phyloP scores from a whole-genome alignment of 1,140 invertebrate genomes.

The Cherax quadricarinatus region DNA sequence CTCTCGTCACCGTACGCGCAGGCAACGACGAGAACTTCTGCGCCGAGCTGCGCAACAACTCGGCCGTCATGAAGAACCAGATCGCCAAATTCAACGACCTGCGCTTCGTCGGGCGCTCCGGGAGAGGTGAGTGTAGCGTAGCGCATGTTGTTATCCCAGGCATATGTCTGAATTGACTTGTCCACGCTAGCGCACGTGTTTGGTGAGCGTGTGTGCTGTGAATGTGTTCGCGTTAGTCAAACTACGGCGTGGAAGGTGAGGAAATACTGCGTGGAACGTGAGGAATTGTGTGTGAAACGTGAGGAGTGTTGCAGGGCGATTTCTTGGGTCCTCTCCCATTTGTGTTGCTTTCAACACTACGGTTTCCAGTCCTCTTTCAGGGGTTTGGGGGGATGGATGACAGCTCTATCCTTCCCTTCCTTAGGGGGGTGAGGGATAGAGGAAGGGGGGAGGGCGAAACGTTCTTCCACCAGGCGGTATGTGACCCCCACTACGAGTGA shows the following conservation, averaged over 20 bases:
- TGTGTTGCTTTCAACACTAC: too few species aligned
- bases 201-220: neutral
- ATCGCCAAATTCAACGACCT: slow-evolving; percentile 66
- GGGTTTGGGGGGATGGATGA: too few species aligned
- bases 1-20: slow-evolving; percentile 58
- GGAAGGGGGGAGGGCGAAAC: too few species aligned
- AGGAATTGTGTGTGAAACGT: too few species aligned
- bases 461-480: too few species aligned
- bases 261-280: too few species aligned
- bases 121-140: slow-evolving; percentile 49
- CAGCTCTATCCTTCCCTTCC: too few species aligned
- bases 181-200: neutral
- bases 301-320: too few species aligned
- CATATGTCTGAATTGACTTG: neutral
- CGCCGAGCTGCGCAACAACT: slow-evolving; percentile 67
- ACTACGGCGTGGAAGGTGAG: neutral
- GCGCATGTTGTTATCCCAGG: neutral
- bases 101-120: slow-evolving; percentile 60
- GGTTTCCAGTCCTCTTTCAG: too few species aligned
- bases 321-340: too few species aligned
- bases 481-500: too few species aligned
- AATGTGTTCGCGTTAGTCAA: neutral
- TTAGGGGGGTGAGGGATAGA: too few species aligned
- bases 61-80: slow-evolving; percentile 65
- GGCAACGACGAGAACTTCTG: slow-evolving; percentile 67